phyloP scores from a whole-genome alignment of 2,113 vertebrate genomes.

The Chlamydotis undulata region DNA sequence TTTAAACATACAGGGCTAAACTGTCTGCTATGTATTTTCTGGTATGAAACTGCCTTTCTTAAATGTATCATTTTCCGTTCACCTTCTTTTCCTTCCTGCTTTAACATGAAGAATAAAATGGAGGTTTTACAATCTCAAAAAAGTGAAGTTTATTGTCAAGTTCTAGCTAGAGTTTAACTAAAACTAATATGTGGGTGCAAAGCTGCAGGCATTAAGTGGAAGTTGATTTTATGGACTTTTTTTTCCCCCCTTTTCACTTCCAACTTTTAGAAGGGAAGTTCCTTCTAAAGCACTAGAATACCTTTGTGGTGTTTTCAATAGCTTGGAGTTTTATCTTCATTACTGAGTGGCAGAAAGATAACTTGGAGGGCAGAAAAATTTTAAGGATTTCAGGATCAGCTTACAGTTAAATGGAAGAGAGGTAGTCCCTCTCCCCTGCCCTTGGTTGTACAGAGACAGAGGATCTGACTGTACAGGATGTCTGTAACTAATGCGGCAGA shows the following conservation, averaged over 20 bases:
- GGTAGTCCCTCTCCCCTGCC: not conserved
- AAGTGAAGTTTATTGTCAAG: not conserved
- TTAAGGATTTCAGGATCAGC: not conserved
- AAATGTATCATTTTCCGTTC: not conserved
- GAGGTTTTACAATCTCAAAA: not conserved
- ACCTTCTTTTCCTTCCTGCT: not conserved
- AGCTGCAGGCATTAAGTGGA: not conserved
- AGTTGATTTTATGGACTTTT: not conserved
- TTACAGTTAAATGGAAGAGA: not conserved
- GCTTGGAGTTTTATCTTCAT: not conserved
- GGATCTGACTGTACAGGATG: not conserved
- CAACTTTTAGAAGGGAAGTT: not conserved
- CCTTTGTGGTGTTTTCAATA: not conserved
- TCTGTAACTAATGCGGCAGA: not conserved
- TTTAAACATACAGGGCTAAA: not conserved
- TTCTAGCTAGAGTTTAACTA: not conserved
- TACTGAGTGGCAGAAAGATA: not conserved
- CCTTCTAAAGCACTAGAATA: not conserved
- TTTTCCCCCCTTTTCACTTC: not conserved
- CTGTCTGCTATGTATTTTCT: not conserved
- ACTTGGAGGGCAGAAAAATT: not conserved
- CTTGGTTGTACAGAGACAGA: not conserved
- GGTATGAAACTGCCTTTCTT: not conserved
- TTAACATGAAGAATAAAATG: not conserved
- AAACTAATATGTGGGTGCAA: not conserved